phyloP scores from a whole-genome alignment of 2,888 invertebrate species.

The Agrochola macilenta region DNA sequence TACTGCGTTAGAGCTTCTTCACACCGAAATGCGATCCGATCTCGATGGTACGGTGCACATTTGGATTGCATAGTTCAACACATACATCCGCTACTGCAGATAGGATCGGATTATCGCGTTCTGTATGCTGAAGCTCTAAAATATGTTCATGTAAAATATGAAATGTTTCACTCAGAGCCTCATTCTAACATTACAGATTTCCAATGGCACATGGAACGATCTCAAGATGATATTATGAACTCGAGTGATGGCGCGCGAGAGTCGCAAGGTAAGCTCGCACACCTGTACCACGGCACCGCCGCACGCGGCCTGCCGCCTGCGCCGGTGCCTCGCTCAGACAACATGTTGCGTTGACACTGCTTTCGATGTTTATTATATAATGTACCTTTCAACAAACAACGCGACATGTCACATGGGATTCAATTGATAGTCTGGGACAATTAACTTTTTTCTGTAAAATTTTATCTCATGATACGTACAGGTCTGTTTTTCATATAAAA shows the following conservation, averaged over 20 bases:
- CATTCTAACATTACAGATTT: conserved; percentile 91
- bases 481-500: conserved; percentile 2
- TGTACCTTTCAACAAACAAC: conserved; percentile 67
- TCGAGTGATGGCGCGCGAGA: conserved; percentile 97
- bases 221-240: conserved; percentile 96
- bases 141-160: background rate
- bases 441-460: conserved; percentile 72
- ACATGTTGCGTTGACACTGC: conserved; percentile 81
- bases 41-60: background rate
- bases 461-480: background rate
- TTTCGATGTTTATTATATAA: conserved; percentile 60
- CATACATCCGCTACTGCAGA: background rate
- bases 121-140: background rate
- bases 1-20: background rate
- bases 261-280: conserved; percentile 95
- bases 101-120: background rate
- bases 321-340: conserved; percentile 68
- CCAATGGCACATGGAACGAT: conserved; percentile 96
- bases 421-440: conserved; percentile 83
- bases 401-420: conserved; percentile 84
- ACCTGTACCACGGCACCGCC: conserved; percentile 59
- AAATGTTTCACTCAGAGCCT: conserved; percentile 1
- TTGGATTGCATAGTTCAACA: conserved; percentile 7
- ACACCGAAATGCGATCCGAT: background rate
- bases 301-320: conserved; percentile 61